A percentile compares a stretch with the other conserved stretches of the same genome.
Conservation (phyloP, 2,113 vertebrate genomes). For the Herpailurus yagouaroundi region DNA sequence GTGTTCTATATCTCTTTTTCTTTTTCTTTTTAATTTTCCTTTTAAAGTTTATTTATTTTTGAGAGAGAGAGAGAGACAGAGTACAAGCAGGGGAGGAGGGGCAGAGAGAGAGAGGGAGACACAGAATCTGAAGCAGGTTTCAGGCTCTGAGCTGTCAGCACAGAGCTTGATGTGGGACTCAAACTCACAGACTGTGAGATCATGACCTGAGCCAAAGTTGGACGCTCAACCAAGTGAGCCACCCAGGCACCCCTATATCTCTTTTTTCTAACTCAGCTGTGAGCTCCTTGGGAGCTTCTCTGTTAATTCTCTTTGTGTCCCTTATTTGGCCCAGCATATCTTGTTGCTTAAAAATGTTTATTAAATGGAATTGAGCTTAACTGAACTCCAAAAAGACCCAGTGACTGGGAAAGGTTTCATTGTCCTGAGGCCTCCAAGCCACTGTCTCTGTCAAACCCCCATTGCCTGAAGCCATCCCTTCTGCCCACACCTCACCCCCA, state of each 20-base stretch:
- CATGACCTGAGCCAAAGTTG: too few relatives aligned
- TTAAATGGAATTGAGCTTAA: not conserved
- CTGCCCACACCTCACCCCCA: not conserved
- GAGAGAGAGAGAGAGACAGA: too few relatives aligned
- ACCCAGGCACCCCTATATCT: not conserved
- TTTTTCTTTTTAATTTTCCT: too few relatives aligned
- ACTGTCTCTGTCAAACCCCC: not conserved
- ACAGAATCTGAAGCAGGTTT: too few relatives aligned
- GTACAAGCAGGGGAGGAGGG: too few relatives aligned
- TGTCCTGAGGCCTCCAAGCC: not conserved
- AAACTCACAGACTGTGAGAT: too few relatives aligned
- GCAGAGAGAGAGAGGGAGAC: too few relatives aligned
- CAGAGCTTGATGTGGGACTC: too few relatives aligned
- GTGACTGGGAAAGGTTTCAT: not conserved
- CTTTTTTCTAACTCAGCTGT: not conserved
- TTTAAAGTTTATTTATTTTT: too few relatives aligned
- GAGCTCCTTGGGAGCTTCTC: not conserved
- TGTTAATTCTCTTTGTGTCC: not conserved
- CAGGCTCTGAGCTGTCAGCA: too few relatives aligned
- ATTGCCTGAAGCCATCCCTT: not conserved
- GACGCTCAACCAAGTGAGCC: too few relatives aligned
- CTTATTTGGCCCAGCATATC: not conserved
- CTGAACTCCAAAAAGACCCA: not conserved
- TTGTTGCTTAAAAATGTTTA: not conserved
- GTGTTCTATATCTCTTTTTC: not conserved